Percentiles rank a stretch among this genome's conserved stretches.
phyloP scores from a whole-genome alignment of 1,140 invertebrate genomes.

The Oscheius sp. region DNA sequence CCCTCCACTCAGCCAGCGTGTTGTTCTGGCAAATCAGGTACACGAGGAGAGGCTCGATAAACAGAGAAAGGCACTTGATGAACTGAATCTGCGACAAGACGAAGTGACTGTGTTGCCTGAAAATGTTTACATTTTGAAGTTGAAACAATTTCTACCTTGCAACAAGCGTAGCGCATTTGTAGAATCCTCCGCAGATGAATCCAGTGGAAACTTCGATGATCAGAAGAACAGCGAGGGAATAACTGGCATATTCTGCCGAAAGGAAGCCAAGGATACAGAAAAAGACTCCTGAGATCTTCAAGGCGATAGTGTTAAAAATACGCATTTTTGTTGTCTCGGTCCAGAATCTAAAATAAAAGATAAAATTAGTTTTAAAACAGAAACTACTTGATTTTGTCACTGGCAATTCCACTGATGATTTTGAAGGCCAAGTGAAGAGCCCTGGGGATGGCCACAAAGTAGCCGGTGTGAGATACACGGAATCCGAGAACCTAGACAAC shows the following conservation, averaged over 20 bases:
- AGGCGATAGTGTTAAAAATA: slow-evolving; percentile 41
- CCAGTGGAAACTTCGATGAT: slow-evolving; percentile 38
- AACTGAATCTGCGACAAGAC: slow-evolving; percentile 43
- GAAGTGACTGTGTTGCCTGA: slow-evolving; percentile 44
- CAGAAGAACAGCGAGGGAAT: slow-evolving; percentile 17
- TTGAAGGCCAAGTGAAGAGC: slow-evolving; percentile 38
- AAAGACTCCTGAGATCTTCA: slow-evolving; percentile 39
- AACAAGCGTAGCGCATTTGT: slow-evolving; percentile 43
- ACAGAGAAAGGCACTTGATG: slow-evolving; percentile 42
- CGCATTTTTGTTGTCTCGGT: slow-evolving; percentile 38
- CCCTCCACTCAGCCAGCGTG: slow-evolving; percentile 38
- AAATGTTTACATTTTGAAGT: neutral
- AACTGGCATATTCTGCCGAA: slow-evolving; percentile 21
- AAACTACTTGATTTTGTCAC: slow-evolving; percentile 37
- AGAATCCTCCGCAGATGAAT: slow-evolving; percentile 43
- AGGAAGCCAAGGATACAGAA: slow-evolving; percentile 40
- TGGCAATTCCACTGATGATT: slow-evolving; percentile 29
- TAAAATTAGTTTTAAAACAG: neutral
- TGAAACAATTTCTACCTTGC: slow-evolving; percentile 21
- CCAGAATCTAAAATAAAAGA: slow-evolving; percentile 29
- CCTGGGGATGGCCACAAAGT: slow-evolving; percentile 38
- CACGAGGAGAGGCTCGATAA: slow-evolving; percentile 44
- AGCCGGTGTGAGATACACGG: slow-evolving; percentile 37
- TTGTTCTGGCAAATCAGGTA: slow-evolving; percentile 31
- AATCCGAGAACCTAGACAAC: slow-evolving; percentile 31